Percentiles rank a stretch among this genome's conserved stretches.
These are phyloP conservation scores for Plemyria rubiginata DNA, from an alignment of 2,888 invertebrate species.

Conservation along the genomic window DNA sequence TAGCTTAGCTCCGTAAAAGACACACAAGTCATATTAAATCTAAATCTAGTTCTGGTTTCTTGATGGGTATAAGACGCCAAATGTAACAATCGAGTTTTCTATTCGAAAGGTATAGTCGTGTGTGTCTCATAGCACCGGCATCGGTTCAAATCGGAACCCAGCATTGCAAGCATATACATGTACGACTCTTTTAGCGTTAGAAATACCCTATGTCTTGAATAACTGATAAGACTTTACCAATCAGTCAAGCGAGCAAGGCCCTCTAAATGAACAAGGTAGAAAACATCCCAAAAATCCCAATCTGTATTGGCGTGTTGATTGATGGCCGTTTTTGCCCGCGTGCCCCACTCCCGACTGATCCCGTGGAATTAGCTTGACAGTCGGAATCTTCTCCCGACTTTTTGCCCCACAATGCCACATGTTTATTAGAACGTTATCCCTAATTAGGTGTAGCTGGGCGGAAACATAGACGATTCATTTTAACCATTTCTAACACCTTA, in stretches of 20 bases:
- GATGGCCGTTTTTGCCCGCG: constrained; percentile 79
- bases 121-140: not conserved
- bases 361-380: constrained; percentile 79
- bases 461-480: constrained; percentile 55
- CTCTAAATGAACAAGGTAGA: constrained; percentile 38
- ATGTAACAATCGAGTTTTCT: not conserved
- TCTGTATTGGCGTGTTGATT: constrained; percentile 67
- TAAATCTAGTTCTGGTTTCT: not conserved
- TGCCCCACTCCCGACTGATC: constrained; percentile 66
- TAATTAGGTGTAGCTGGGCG: constrained; percentile 78
- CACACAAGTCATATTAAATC: constrained; percentile 3
- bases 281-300: constrained; percentile 59
- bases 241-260: not conserved
- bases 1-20: constrained; percentile 9
- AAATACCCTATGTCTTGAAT: not conserved
- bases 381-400: constrained; percentile 75
- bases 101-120: not conserved
- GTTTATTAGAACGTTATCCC: constrained; percentile 65
- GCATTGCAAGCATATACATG: not conserved
- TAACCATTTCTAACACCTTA: constrained; percentile 45
- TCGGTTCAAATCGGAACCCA: too few species aligned
- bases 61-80: not conserved
- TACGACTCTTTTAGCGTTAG: not conserved
- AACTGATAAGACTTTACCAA: constrained; percentile 13
- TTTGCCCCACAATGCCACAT: constrained; percentile 74